Conservation (phyloP, 2,888 invertebrate species). For the Sepiola atlantica region DNA sequence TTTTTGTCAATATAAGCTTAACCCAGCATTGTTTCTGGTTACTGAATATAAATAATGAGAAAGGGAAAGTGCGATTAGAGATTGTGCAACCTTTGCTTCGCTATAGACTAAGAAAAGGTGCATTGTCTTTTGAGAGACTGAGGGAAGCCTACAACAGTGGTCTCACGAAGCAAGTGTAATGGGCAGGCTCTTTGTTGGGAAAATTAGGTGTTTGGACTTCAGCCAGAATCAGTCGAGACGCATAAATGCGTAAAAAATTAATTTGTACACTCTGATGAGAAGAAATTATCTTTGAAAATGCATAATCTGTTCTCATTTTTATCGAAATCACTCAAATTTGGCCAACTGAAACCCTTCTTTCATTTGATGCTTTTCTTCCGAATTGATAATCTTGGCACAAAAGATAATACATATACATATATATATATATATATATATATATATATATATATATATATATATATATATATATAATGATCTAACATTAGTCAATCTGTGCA, state of each 20-base stretch:
- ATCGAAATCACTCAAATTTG: background rate
- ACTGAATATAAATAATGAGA: no score
- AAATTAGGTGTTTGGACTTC: background rate
- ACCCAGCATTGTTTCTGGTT: no score
- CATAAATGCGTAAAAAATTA: background rate
- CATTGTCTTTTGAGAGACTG: no score
- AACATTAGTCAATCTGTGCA: constrained; percentile 32
- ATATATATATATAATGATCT: background rate
- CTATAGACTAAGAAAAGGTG: no score
- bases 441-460: no score
- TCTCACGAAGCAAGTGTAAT: background rate
- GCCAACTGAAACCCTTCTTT: background rate
- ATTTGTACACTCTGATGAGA: background rate
- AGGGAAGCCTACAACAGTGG: no score
- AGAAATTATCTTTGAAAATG: background rate
- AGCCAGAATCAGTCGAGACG: background rate
- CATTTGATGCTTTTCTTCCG: background rate
- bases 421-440: no score
- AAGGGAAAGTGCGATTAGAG: no score
- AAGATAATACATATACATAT: background rate
- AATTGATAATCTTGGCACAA: background rate
- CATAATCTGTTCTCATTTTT: background rate
- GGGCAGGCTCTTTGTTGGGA: background rate
- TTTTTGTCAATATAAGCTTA: no score
- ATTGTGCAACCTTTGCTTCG: no score